Evolutionary conservation across 2,888 invertebrate genomes (phyloP).

Genomic region (Tryphoninae sp.): DNA sequence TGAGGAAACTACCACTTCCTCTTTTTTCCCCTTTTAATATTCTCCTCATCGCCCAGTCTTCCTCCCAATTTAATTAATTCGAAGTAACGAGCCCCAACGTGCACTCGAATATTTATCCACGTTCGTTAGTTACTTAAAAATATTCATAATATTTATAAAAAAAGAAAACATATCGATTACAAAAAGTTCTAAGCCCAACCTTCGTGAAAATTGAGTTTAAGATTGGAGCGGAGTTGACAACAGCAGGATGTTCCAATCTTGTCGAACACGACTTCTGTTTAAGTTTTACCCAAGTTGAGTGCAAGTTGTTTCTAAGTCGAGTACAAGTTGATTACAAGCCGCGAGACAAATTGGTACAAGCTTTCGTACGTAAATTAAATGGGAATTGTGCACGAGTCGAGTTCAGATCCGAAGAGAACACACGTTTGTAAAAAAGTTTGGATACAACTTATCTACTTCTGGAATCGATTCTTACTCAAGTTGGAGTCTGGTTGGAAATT

Average conservation of each 20-base stretch:
- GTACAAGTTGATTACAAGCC: no score
- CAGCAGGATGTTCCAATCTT: no score
- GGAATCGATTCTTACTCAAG: background rate
- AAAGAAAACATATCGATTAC: background rate
- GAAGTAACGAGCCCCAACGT: no score
- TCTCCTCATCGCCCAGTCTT: no score
- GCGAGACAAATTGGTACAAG: no score
- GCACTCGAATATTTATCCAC: background rate
- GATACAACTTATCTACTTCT: background rate
- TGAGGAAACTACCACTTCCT: background rate
- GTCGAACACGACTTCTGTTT: no score
- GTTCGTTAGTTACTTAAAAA: background rate
- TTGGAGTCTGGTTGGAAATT: background rate
- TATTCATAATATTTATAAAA: background rate
- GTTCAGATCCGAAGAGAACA: background rate
- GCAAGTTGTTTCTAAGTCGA: no score
- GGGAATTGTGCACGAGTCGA: background rate
- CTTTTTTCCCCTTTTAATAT: background rate
- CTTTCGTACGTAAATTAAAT: background rate
- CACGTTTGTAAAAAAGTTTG: no score
- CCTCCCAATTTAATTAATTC: no score
- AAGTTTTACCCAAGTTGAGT: no score
- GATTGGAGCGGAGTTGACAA: no score
- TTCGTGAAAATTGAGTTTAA: background rate
- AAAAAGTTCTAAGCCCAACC: background rate